A percentile compares a stretch with the other conserved stretches of the same genome.
Evolutionary conservation across 2,888 invertebrate species (phyloP).

Genomic region (Xylota segnis): DNA sequence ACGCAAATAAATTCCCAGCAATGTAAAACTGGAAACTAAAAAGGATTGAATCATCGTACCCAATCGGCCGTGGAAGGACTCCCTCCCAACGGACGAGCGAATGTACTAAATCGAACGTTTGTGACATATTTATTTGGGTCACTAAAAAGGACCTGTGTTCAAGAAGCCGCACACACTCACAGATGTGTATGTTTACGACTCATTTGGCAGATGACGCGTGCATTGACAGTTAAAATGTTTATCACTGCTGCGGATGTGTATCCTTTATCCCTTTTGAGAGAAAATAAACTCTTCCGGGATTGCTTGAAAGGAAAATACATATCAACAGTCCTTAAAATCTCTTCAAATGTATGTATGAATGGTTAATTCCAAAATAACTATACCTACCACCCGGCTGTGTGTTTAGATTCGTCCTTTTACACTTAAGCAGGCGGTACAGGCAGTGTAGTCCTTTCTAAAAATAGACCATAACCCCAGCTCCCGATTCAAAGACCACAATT

Average conservation of each 20-base stretch:
- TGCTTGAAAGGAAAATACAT: neutral
- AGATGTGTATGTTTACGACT: conserved; percentile 11
- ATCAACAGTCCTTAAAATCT: conserved; percentile 7
- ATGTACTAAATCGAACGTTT: conserved; percentile 12
- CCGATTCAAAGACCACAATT: conserved; percentile 11
- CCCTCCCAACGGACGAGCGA: neutral
- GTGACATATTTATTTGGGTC: conserved; percentile 32
- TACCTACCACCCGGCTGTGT: neutral
- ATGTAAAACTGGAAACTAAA: conserved; percentile 63
- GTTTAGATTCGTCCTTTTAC: neutral
- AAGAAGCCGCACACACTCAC: neutral
- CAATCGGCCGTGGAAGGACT: conserved; percentile 42
- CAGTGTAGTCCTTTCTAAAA: conserved; percentile 14
- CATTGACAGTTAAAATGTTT: conserved; percentile 29
- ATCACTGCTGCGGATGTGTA: neutral
- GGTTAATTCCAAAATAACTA: neutral
- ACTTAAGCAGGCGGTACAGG: conserved; percentile 3
- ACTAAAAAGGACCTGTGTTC: conserved; percentile 3
- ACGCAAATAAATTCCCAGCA: conserved; percentile 62
- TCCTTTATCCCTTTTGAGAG: neutral
- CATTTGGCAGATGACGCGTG: conserved; percentile 7
- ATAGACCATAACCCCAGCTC: conserved; percentile 33
- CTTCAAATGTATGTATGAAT: neutral
- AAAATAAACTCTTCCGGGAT: neutral
- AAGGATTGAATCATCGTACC: conserved; percentile 61